Percentiles rank a stretch among this genome's conserved stretches.
phyloP scores from a whole-genome alignment of 2,797 vertebrate species.

The Triplophysa yarkandensis region DNA sequence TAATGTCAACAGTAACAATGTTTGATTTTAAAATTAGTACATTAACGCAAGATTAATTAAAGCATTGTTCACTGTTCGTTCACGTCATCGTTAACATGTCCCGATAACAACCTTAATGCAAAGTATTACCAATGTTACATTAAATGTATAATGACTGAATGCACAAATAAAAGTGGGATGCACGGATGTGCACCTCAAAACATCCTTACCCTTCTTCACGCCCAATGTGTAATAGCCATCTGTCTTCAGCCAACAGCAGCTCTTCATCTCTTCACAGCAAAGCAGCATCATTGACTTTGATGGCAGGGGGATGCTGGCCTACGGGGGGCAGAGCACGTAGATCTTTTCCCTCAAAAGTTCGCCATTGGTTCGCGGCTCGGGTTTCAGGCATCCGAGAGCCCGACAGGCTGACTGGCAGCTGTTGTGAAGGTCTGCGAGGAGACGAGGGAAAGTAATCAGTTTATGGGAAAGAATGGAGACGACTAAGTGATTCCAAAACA shows the following conservation, averaged over 20 bases:
- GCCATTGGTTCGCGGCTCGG: conserved; percentile 62
- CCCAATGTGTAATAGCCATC: conserved; percentile 41
- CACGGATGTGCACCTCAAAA: conserved; percentile 22
- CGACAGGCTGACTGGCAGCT: conserved; percentile 70
- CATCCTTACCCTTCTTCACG: conserved; percentile 30
- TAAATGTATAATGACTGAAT: background rate
- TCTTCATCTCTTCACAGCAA: conserved; percentile 60
- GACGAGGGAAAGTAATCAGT: conserved; percentile 29
- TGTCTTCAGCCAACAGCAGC: conserved; percentile 57
- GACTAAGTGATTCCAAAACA: conserved; percentile 36
- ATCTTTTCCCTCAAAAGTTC: conserved; percentile 60
- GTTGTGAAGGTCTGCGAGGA: conserved; percentile 63
- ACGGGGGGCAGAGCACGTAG: conserved; percentile 46
- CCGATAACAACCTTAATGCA: too few relatives aligned
- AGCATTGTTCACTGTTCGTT: too few relatives aligned
- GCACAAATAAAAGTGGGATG: background rate
- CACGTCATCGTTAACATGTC: too few relatives aligned
- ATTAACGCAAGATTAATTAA: too few relatives aligned
- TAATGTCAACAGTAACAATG: too few relatives aligned
- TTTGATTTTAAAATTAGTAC: too few relatives aligned
- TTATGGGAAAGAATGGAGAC: conserved; percentile 39
- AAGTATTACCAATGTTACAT: too few relatives aligned
- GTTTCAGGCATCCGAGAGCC: conserved; percentile 64
- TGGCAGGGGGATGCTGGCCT: conserved; percentile 36
- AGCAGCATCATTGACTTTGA: conserved; percentile 45